Conservation (phyloP, 2,113 vertebrate genomes). For the Formicarius rufipectus region DNA sequence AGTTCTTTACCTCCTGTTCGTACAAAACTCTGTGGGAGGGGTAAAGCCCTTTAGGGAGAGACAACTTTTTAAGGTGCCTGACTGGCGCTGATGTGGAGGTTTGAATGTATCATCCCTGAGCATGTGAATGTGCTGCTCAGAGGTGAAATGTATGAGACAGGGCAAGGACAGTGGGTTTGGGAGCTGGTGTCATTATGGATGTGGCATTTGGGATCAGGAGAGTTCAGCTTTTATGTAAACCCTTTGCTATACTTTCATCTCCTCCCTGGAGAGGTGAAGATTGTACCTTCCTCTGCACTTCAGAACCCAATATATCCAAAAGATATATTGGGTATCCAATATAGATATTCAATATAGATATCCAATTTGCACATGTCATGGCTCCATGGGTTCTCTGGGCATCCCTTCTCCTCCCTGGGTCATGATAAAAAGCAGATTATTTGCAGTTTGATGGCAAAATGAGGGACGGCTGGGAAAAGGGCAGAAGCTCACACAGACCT, state of each 20-base stretch:
- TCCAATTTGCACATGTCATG: background rate
- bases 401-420: background rate
- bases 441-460: background rate
- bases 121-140: accelerated
- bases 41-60: background rate
- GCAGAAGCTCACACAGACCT: background rate
- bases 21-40: background rate
- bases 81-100: background rate
- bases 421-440: background rate
- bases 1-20: background rate
- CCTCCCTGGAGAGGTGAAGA: background rate
- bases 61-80: background rate
- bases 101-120: background rate
- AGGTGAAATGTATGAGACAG: background rate
- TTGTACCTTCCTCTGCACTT: background rate
- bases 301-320: too few species aligned
- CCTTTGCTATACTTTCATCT: background rate
- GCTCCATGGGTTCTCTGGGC: background rate
- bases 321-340: too few species aligned
- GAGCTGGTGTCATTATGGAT: background rate
- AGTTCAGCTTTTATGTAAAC: background rate
- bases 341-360: too few species aligned
- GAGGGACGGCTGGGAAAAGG: background rate
- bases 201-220: background rate
- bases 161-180: background rate